These are phyloP conservation scores for Anadara kagoshimensis DNA, from an alignment of 1,140 invertebrate species.

Conservation along the genomic window DNA sequence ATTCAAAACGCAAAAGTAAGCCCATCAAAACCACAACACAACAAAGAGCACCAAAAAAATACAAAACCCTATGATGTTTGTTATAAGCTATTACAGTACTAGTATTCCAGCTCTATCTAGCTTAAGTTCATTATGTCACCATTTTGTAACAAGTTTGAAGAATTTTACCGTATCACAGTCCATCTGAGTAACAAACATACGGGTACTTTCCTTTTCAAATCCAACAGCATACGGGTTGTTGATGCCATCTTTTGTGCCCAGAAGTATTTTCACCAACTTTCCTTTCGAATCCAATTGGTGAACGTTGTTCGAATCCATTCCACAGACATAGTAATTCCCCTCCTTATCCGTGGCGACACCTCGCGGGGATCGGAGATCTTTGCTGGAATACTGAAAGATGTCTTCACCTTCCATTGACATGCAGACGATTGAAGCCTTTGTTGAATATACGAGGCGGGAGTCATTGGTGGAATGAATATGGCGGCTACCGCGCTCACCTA, in stretches of 20 bases:
- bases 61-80: no score
- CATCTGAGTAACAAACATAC: slow-evolving; percentile 39
- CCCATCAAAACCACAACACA: no score
- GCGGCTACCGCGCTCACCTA: slow-evolving; percentile 29
- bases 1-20: no score
- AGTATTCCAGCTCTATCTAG: no score
- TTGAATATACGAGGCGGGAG: slow-evolving; percentile 18
- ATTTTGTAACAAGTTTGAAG: slow-evolving; percentile 32
- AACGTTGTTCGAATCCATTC: slow-evolving; percentile 40
- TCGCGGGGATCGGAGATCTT: slow-evolving; percentile 28
- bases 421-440: slow-evolving; percentile 16
- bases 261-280: slow-evolving; percentile 16
- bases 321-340: slow-evolving; percentile 36
- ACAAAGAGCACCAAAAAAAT: no score
- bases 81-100: no score
- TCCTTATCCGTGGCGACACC: slow-evolving; percentile 31
- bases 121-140: no score
- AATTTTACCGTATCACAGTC: slow-evolving; percentile 35
- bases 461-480: slow-evolving; percentile 8
- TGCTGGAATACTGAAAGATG: slow-evolving; percentile 19
- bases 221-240: slow-evolving; percentile 32
- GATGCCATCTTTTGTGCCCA: slow-evolving; percentile 26
- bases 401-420: slow-evolving; percentile 17
- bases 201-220: slow-evolving; percentile 14
- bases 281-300: slow-evolving; percentile 28